Evolutionary conservation across 1,140 invertebrate species (phyloP).

Genomic region (Bradysia coprophila): DNA sequence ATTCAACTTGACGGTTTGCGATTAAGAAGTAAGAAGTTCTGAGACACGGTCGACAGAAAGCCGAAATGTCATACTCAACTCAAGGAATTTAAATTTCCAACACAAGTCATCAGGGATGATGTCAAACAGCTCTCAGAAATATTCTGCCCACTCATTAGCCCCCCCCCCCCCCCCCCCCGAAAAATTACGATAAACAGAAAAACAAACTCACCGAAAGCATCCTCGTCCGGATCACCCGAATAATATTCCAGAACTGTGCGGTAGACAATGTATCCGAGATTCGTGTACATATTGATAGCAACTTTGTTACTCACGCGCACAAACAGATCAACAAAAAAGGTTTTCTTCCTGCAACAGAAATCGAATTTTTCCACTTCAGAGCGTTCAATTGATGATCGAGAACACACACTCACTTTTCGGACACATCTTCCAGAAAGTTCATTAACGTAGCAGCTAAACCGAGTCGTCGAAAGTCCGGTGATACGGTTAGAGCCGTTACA

Average conservation of each 20-base stretch:
- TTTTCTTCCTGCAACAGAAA: constrained; percentile 60
- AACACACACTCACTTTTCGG: constrained; percentile 58
- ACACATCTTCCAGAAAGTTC: constrained; percentile 86
- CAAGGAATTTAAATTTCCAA: background rate
- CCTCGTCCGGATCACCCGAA: constrained; percentile 90
- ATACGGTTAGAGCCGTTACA: constrained; percentile 94
- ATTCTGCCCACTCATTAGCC: too few relatives aligned
- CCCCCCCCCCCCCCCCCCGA: too few relatives aligned
- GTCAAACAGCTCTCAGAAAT: too few relatives aligned
- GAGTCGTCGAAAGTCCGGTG: constrained; percentile 76
- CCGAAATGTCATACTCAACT: background rate
- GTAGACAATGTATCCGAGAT: constrained; percentile 94
- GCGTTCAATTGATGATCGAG: constrained; percentile 1
- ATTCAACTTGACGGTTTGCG: too few relatives aligned
- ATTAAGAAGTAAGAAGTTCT: too few relatives aligned
- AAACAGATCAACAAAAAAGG: constrained; percentile 98
- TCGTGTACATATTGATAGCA: constrained; percentile 95
- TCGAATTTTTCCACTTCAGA: too few relatives aligned
- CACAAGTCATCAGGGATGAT: background rate
- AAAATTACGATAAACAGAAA: background rate
- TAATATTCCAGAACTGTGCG: constrained; percentile 94
- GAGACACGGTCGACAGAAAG: too few relatives aligned
- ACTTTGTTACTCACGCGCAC: constrained; percentile 94
- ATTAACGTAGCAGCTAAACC: constrained; percentile 90
- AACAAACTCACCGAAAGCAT: constrained; percentile 75